Evolutionary conservation across 2,113 vertebrate species (phyloP), one percentile per base, ranked within the genome.

Genomic region (Empidonax alnorum): DNA sequence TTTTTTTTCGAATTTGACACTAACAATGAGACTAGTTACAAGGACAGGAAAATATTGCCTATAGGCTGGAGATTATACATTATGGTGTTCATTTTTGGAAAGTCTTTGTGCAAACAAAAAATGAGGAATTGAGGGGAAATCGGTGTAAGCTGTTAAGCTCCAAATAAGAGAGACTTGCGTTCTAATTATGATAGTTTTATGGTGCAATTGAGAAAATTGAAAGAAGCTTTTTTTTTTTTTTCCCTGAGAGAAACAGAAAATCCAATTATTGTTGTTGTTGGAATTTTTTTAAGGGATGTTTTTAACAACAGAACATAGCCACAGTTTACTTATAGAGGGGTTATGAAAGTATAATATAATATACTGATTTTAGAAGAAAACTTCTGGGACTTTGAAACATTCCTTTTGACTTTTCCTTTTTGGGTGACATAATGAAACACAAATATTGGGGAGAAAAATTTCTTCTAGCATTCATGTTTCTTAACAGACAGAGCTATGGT

Each of bases 401-500:
- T 80, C 52, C 80, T 72, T 71, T 39, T 82, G 78, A 68, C 76
- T 94, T 92, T 73, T 94, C 66, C 46, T 84, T 96, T 92, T 52
- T 68, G 90, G 92, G 88, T 92, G 86, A 88, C 93, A 73, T 63
- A 75, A 59, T 61, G 88, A 81, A 93, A 71, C 56, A 71, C 44
- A 89, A 83, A 84, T 95, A 95, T 88, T 56, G 73, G 63, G 94
- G 79, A 84, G 90, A 88, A 89, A 39, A 92, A 59, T 72, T 93
- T 90, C 44, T 93, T 88, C 19, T 76, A 94, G 53, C 85, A 75
- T 94, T 94, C 94, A 79, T 95, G 84, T 90, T 94, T 93, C 83
- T 92, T 85, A 90, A 68, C 86, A 96, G 92, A 94, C 50, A 94
- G 92, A 90, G 78, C 56, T 90, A 93, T 84, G 90, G 86, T 37